phyloP scores from a whole-genome alignment of 2,888 invertebrate genomes.

The Tyria jacobaeae region DNA sequence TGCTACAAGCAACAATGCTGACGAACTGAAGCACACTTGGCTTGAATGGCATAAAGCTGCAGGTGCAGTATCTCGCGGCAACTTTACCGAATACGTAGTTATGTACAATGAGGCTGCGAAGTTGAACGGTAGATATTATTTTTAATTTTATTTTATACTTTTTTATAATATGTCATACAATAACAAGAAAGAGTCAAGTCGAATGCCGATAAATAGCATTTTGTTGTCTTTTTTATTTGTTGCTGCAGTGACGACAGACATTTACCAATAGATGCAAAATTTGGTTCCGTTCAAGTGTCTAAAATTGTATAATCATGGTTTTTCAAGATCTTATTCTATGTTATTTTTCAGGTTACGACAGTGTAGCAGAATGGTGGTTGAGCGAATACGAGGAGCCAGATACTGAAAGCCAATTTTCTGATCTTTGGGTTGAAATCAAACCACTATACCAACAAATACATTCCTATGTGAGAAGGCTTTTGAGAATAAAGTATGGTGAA shows the following conservation, averaged over 20 bases:
- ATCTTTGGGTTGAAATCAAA: constrained; percentile 90
- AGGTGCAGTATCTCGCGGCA: constrained; percentile 88
- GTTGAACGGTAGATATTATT: constrained; percentile 85
- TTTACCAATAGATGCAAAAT: no score
- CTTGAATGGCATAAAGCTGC: constrained; percentile 92
- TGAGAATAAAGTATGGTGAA: constrained; percentile 90
- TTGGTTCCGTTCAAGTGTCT: neutral
- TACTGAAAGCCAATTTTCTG: constrained; percentile 89
- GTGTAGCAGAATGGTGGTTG: constrained; percentile 90
- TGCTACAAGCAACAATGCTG: constrained; percentile 89
- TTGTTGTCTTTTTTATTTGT: no score
- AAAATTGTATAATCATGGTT: neutral
- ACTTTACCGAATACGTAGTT: constrained; percentile 89
- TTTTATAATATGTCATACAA: no score
- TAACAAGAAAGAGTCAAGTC: no score
- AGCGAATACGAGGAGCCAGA: constrained; percentile 89
- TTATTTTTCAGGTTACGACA: constrained; percentile 86
- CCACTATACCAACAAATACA: constrained; percentile 94
- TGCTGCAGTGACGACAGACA: no score
- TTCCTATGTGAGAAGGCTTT: constrained; percentile 91
- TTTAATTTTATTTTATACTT: no score
- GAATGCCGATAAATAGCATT: no score
- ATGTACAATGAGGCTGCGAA: constrained; percentile 90
- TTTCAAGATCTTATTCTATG: neutral
- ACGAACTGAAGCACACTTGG: constrained; percentile 93